phyloP scores from a whole-genome alignment of 2,113 vertebrate genomes.

The Callospermophilus lateralis region DNA sequence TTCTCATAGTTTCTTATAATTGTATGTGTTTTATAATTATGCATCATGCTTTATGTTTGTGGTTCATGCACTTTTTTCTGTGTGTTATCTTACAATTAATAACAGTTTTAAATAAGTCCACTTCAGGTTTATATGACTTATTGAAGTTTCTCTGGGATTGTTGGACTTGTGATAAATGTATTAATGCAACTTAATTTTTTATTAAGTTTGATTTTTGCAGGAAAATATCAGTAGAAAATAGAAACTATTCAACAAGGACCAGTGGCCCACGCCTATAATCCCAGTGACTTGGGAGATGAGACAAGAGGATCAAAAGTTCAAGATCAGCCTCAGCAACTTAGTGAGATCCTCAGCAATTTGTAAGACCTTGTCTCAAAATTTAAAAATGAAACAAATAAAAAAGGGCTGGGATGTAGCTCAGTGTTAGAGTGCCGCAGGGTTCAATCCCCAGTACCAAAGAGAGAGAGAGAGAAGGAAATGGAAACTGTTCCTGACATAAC shows the following conservation, averaged over 20 bases:
- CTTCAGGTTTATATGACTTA: constrained; percentile 6
- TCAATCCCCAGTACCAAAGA: too few relatives aligned
- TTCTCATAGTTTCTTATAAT: not conserved
- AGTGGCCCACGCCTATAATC: too few relatives aligned
- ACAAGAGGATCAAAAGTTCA: too few relatives aligned
- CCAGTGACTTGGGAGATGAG: too few relatives aligned
- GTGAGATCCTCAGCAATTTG: too few relatives aligned
- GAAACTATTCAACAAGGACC: not conserved
- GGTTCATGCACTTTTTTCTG: not conserved
- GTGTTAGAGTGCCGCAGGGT: too few relatives aligned
- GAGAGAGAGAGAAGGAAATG: not conserved
- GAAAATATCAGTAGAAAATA: not conserved
- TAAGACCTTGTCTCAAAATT: too few relatives aligned
- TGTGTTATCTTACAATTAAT: constrained; percentile 6
- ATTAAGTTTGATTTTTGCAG: constrained; percentile 21
- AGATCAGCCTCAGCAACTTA: too few relatives aligned
- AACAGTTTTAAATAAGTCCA: not conserved
- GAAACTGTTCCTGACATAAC: constrained; percentile 12
- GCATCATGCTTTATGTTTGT: not conserved
- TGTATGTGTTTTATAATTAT: constrained; percentile 11
- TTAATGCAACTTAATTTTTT: constrained; percentile 21
- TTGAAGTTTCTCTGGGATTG: not conserved
- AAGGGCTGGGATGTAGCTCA: too few relatives aligned
- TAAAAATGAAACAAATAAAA: too few relatives aligned
- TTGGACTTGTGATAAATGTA: not conserved